Evolutionary conservation across 2,113 vertebrate genomes (phyloP), one percentile per base, ranked within the genome.

Genomic region (Serinus canaria): DNA sequence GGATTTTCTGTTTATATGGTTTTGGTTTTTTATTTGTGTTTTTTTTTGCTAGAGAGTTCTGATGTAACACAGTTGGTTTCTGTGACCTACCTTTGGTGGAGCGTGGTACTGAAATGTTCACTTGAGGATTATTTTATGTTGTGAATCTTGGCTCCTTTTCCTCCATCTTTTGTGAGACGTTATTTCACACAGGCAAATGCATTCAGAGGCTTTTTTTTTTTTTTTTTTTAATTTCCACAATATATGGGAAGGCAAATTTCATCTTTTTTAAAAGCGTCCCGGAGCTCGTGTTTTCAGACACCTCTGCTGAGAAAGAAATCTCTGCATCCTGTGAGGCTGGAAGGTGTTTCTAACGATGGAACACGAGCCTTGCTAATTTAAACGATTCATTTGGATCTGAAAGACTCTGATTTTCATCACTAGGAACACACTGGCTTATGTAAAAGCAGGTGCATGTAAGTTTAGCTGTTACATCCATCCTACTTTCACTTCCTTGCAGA

Each of bases 321-420:
- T 70, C 11, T 55, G 22, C 12, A 21, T 47, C 56, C 55, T 83
- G 25, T 6, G 5, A 90, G 39, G 44, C 46, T 74, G 84, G 47
- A 69, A 81, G 44, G 22, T 52, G 56, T 86, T 94, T 83, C 56
- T 68, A 67, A 77, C 8, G 2, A 35, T 33, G 68, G 49, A 72
- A 22, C 28, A 27, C 2, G 77, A 94, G 18, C n/a, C 30, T 69
- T 78, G 60, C 56, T 69, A 41, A 84, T 93, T 90, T 80, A 72
- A 69, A 90, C 7, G 22, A 70, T 83, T 83, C 39, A 58, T 72
- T 73, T 91, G 64, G 50, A 66, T 67, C 68, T 80, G 67, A 35
- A 94, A 76, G 55, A 41, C 90, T 70, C 20, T 88, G 70, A 87
- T 74, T 90, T 87, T 87, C 83, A 52, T 43, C n/a, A 18, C 41